phyloP scores from a whole-genome alignment of 2,797 vertebrate genomes.

The Leptatherina wallacei region DNA sequence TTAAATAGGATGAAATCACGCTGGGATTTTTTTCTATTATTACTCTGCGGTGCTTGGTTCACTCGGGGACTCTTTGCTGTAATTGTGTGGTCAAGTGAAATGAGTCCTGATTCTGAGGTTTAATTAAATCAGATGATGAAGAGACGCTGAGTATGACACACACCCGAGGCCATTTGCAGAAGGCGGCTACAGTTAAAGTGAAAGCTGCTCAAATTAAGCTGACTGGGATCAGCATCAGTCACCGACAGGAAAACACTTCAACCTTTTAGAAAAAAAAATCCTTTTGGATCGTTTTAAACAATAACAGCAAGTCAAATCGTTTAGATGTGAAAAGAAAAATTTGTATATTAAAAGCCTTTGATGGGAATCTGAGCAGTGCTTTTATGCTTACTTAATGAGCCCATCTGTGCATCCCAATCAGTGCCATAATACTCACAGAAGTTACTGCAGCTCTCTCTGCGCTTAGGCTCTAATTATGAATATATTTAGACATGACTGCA shows the following conservation, averaged over 20 bases:
- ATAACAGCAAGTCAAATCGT: constrained; percentile 12
- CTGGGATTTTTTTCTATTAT: constrained; percentile 42
- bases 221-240: constrained; percentile 29
- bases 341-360: constrained; percentile 31
- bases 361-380: constrained; percentile 43
- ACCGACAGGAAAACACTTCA: constrained; percentile 24
- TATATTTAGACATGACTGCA: constrained; percentile 41
- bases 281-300: constrained; percentile 13
- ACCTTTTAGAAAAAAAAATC: constrained; percentile 14
- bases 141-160: constrained; percentile 55
- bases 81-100: constrained; percentile 76
- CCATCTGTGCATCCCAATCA: constrained; percentile 58
- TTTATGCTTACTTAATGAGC: constrained; percentile 42
- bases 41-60: constrained; percentile 30
- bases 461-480: constrained; percentile 41
- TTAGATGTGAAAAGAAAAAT: constrained; percentile 20
- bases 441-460: constrained; percentile 20
- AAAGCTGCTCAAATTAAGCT: constrained; percentile 47
- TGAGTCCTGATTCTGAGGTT: constrained; percentile 69
- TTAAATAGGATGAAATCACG: constrained; percentile 57
- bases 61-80: constrained; percentile 71
- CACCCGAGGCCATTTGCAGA: constrained; percentile 36
- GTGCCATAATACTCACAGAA: constrained; percentile 23
- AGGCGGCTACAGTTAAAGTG: constrained; percentile 24
- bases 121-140: constrained; percentile 76